A percentile compares a stretch with the other conserved stretches of the same genome.
Conservation (phyloP, 1,140 invertebrate genomes). For the Cheumatopsyche charites region DNA sequence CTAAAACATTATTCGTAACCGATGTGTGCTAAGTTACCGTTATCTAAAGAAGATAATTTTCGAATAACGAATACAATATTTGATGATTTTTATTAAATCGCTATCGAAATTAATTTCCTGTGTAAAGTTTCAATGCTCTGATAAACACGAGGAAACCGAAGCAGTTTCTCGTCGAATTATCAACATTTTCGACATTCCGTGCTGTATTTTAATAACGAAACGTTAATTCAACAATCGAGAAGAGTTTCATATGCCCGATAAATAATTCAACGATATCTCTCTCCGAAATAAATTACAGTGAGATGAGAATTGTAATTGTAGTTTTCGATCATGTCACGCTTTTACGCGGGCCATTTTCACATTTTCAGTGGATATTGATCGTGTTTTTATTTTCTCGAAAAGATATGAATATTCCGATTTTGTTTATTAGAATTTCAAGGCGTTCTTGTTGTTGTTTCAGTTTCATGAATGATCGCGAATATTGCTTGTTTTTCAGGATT, state of each 20-base stretch:
- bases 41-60: no score
- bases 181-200: background rate
- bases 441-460: background rate
- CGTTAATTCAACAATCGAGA: background rate
- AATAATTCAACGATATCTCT: slow-evolving; percentile 3
- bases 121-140: no score
- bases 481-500: background rate
- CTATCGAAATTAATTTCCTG: no score
- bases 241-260: background rate
- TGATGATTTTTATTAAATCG: no score
- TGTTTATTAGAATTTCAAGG: background rate
- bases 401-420: background rate
- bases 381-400: no score
- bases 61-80: no score
- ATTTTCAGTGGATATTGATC: background rate
- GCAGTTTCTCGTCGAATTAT: background rate
- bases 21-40: no score
- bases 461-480: background rate
- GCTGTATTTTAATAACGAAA: background rate
- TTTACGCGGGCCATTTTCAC: background rate
- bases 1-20: no score
- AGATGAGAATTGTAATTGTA: no score
- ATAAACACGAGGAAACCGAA: no score
- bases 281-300: background rate
- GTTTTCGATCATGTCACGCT: no score